phyloP scores from a whole-genome alignment of 2,113 vertebrate species.

The Coregonus clupeaformis region DNA sequence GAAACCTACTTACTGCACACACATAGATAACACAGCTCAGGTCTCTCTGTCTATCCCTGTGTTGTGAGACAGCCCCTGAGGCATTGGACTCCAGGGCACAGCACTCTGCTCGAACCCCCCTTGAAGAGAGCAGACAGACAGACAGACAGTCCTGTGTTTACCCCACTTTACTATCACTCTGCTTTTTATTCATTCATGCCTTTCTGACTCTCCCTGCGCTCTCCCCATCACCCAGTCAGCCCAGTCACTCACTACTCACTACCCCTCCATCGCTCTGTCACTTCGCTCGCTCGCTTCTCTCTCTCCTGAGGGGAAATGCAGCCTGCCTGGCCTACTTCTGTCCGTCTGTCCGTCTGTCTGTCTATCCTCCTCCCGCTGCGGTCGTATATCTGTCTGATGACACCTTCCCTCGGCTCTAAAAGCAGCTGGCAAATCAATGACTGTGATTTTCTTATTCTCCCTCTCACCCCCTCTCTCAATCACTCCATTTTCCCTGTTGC shows the following conservation, averaged over 20 bases:
- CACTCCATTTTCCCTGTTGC: constrained; percentile 1
- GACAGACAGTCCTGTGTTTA: background rate
- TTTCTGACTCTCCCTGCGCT: background rate
- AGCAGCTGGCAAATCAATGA: background rate
- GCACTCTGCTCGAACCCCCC: background rate
- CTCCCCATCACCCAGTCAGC: background rate
- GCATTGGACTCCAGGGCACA: constrained; percentile 20
- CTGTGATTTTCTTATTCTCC: constrained; percentile 27
- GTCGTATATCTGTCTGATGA: background rate
- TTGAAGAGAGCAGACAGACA: background rate
- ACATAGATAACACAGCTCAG: background rate
- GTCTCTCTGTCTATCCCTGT: constrained; percentile 32
- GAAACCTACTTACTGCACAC: constrained; percentile 2
- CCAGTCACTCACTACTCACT: background rate
- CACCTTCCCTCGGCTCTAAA: background rate
- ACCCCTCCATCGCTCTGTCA: constrained; percentile 27
- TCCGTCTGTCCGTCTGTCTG: background rate
- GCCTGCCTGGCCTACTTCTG: too few relatives aligned
- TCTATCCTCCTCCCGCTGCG: constrained; percentile 10
- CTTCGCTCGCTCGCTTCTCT: constrained; percentile 5
- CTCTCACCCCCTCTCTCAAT: constrained; percentile 9
- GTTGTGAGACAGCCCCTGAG: constrained; percentile 38
- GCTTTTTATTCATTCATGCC: background rate
- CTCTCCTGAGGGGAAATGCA: too few relatives aligned
- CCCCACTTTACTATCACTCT: background rate